Evolutionary conservation across 2,888 invertebrate genomes (phyloP), one percentile per base, ranked within the genome.

Genomic region (Aspidapion aeneum): DNA sequence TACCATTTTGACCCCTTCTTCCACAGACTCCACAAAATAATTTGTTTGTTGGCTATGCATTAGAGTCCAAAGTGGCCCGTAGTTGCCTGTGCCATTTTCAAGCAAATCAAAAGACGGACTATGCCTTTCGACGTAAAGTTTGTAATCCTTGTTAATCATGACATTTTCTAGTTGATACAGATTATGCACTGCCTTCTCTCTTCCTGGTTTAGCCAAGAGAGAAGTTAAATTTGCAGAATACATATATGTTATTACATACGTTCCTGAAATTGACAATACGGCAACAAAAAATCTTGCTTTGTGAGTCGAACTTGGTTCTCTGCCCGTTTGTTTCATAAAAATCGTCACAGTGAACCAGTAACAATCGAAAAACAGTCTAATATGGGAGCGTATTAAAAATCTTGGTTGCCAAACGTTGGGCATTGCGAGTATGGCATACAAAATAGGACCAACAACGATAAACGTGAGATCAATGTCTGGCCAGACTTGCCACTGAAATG

Each of bases 341-440:
- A 90, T 81, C 0, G 88, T 86, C 0, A 87, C 84, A 0, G 87
- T 88, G 69, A 89, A 90, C 91, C 91, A 91, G 69, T 89, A 85
- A 72, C 90, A 90, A 62, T 86, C 85, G 57, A 83, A 80, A 57
- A 86, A 80, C 52, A 84, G 74, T 62, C 79, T 75, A 1, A 70
- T 65, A 48, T 76, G 77, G 2, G 78, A 77, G 56, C 74, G 63
- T 49, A 79, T 74, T n/a, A 75, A 75, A 61, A 79, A 76, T 58
- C 74, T 75, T 1, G 81, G 81, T 18, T 79, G 79, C 86, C 87
- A 87, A 2, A 80, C 73, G 50, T 83, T 83, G 1, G 90, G 89
- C 1, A 87, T 81, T 1, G 85, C 85, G 35, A 90, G 87, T 54
- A 90, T 84, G 2, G 84, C 74, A 82, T 89, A 91, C 17, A 91